Evolutionary conservation across 2,113 vertebrate species (phyloP).

Genomic region (Rousettus leschenaultii): DNA sequence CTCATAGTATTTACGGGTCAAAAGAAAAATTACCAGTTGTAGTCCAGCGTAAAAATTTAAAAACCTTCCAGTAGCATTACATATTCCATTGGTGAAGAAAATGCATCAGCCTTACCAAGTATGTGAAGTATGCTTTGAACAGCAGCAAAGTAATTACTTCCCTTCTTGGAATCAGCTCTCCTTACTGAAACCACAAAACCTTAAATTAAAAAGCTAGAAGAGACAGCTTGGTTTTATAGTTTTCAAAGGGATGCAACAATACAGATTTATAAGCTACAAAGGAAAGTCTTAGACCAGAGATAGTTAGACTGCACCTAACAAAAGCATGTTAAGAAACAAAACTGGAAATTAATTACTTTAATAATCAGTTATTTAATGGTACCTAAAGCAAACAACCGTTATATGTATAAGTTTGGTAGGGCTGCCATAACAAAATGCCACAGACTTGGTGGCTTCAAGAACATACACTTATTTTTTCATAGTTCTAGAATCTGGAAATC

Average conservation of each 20-base stretch:
- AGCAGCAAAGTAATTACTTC: not conserved
- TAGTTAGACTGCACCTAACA: not conserved
- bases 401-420: not conserved
- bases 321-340: constrained; percentile 6
- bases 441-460: not conserved
- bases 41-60: not conserved
- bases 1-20: not conserved
- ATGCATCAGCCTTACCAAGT: not conserved
- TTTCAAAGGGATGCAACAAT: not conserved
- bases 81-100: not conserved
- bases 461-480: not conserved
- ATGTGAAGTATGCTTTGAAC: not conserved
- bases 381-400: not conserved
- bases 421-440: not conserved
- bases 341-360: not conserved
- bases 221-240: not conserved
- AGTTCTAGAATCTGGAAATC: not conserved
- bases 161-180: not conserved
- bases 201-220: not conserved
- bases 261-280: not conserved
- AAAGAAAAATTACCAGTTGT: not conserved
- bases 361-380: not conserved
- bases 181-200: not conserved
- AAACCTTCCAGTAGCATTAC: not conserved
- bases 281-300: not conserved